Evolutionary conservation across 2,113 vertebrate genomes (phyloP).

Genomic region (Embiotoca jacksoni): DNA sequence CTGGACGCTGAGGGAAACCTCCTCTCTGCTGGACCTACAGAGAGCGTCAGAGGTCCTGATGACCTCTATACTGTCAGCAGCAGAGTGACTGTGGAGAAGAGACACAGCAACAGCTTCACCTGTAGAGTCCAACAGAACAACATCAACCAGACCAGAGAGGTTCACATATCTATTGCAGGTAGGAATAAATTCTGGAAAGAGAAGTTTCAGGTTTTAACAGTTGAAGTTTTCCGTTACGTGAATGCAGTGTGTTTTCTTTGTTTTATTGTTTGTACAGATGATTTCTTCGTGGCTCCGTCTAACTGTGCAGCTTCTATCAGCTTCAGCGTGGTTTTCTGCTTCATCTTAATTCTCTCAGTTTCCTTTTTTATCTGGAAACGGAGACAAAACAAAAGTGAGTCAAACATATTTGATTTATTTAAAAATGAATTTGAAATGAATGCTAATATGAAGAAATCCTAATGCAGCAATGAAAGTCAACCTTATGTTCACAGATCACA

Average conservation of each 20-base stretch:
- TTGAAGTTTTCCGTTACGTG: no score
- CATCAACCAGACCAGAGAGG: constrained; percentile 9
- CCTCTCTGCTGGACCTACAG: not conserved
- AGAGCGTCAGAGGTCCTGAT: constrained; percentile 20
- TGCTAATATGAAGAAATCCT: not conserved
- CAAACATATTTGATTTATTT: not conserved
- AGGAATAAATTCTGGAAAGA: no score
- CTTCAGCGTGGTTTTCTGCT: not conserved
- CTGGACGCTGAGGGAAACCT: constrained; percentile 3
- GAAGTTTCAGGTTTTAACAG: no score
- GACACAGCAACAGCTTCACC: not conserved
- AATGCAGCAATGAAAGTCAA: no score
- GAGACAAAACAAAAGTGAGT: not conserved
- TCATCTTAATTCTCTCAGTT: fast-evolving
- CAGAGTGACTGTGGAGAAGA: constrained; percentile 25
- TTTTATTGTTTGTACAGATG: not conserved
- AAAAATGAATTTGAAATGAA: no score
- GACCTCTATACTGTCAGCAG: constrained; percentile 24
- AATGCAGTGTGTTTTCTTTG: not conserved
- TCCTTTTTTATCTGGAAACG: not conserved
- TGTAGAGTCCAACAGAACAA: constrained; percentile 27
- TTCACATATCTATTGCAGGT: not conserved
- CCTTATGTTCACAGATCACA: no score
- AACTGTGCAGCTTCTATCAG: not conserved
- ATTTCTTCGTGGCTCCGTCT: fast-evolving